phyloP scores from a whole-genome alignment of 2,888 invertebrate genomes.

The Cheilosia vernalis region DNA sequence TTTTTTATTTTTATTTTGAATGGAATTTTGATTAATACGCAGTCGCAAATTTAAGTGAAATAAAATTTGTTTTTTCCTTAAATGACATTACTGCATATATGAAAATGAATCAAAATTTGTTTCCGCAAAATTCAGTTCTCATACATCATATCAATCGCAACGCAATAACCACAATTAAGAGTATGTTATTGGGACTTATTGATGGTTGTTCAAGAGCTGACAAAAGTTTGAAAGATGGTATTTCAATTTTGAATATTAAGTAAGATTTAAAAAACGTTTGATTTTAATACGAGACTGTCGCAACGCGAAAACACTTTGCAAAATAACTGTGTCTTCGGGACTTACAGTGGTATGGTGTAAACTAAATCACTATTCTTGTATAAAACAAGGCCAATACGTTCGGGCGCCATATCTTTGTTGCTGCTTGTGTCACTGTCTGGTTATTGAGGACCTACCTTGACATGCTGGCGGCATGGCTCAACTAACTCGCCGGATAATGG shows the following conservation, averaged over 20 bases:
- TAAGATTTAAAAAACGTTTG: neutral
- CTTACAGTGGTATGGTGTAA: neutral
- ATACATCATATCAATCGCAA: neutral
- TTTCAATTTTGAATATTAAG: neutral
- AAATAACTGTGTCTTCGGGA: neutral
- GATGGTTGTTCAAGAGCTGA: neutral
- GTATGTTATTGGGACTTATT: neutral
- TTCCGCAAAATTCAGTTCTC: neutral
- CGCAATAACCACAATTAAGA: neutral
- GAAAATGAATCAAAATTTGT: neutral
- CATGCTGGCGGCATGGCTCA: too few relatives aligned
- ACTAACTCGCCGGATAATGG: too few relatives aligned
- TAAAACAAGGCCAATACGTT: neutral
- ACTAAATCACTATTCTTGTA: neutral
- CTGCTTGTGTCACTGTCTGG: too few relatives aligned
- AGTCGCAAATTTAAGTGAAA: neutral
- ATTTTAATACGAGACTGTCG: neutral
- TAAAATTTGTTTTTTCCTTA: neutral
- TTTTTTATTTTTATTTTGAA: neutral
- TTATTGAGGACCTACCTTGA: too few relatives aligned
- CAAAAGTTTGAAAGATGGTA: neutral
- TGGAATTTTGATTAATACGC: neutral
- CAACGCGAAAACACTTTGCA: neutral
- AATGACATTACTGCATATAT: neutral
- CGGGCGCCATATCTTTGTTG: too few relatives aligned